Evolutionary conservation across 1,140 invertebrate species (phyloP), one percentile per base, ranked within the genome.

Genomic region (Hydropsyche tenuis): DNA sequence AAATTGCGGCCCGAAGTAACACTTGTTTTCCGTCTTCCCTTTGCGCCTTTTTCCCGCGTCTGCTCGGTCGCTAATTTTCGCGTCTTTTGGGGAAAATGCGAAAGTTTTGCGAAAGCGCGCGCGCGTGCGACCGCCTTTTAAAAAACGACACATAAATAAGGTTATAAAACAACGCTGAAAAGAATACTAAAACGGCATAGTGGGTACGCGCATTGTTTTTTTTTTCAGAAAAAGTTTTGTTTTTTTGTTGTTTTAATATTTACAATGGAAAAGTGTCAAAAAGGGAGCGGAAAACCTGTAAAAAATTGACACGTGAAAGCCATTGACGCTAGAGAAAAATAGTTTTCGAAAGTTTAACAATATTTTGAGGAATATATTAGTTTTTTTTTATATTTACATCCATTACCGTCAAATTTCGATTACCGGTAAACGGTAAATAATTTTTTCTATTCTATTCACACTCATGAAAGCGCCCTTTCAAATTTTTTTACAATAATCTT

Each of bases 71-170:
- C 56, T 60, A 60, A 60, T 60, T 60, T 60, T 60, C 56, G 56
- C 20, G 56, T 60, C 23, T 60, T 37, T 60, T 27, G 56, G 23
- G 23, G 23, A 23, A 60, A 60, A 60, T 37, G 30, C 18, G 56
- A 60, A 60, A 60, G 20, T 37, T 37, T 37, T 37, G 3, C 30
- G 30, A 37, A 9, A 37, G 9, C 30, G 56, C 56, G 56, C 18
- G 22, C 18, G 23, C 22, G 18, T 25, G 3, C 30, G 30, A n/a
- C 22, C 51, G 18, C 16, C 20, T 9, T 9, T 25, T 22, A 60
- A 27, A 60, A 60, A 60, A 20, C 23, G 56, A 22, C 56, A 60
- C 56, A 60, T 27, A 60, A 60, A 60, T 60, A 60, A 60, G 23
- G 56, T 60, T 25, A 60, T 60, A 60, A 60, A 60, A 60, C 30